phyloP scores from a whole-genome alignment of 2,888 invertebrate species.

The Drosophila siamana region DNA sequence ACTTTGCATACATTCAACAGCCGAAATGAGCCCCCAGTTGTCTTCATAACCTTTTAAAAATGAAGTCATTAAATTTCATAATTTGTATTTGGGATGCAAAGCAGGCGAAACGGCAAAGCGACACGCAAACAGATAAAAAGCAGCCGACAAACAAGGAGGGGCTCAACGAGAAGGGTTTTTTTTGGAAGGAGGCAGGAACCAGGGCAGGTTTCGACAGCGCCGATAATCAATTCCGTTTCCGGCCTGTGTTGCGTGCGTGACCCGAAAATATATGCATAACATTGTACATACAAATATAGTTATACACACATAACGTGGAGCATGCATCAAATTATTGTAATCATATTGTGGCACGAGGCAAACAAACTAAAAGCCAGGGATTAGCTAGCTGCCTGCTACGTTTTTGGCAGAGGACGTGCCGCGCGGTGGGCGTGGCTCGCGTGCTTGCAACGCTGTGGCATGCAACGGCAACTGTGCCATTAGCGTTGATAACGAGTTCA shows the following conservation, averaged over 20 bases:
- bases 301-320: slow-evolving; percentile 7
- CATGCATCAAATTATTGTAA: slow-evolving; percentile 68
- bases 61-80: slow-evolving; percentile 68
- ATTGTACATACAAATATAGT: slow-evolving; percentile 14
- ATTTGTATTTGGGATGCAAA: slow-evolving; percentile 58
- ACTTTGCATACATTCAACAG: neutral
- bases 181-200: neutral
- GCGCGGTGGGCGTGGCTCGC: slow-evolving; percentile 39
- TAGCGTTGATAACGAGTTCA: slow-evolving; percentile 74
- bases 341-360: slow-evolving; percentile 52
- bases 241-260: slow-evolving; percentile 66
- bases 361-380: slow-evolving; percentile 29
- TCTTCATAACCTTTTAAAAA: slow-evolving; percentile 33
- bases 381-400: slow-evolving; percentile 35
- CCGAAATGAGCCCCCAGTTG: neutral
- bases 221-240: slow-evolving; percentile 80
- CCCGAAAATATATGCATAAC: slow-evolving; percentile 58
- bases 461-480: slow-evolving; percentile 46
- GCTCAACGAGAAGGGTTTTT: neutral
- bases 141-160: slow-evolving; percentile 36
- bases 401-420: neutral
- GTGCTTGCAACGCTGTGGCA: slow-evolving; percentile 19
- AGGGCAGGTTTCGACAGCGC: slow-evolving; percentile 39
- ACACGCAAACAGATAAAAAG: slow-evolving; percentile 73
- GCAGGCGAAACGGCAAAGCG: slow-evolving; percentile 65